Percentiles rank a stretch among this genome's conserved stretches.
These are phyloP conservation scores for Pachyrhynchus sulphureomaculatus DNA, from an alignment of 1,140 invertebrate genomes.

Conservation along the genomic window DNA sequence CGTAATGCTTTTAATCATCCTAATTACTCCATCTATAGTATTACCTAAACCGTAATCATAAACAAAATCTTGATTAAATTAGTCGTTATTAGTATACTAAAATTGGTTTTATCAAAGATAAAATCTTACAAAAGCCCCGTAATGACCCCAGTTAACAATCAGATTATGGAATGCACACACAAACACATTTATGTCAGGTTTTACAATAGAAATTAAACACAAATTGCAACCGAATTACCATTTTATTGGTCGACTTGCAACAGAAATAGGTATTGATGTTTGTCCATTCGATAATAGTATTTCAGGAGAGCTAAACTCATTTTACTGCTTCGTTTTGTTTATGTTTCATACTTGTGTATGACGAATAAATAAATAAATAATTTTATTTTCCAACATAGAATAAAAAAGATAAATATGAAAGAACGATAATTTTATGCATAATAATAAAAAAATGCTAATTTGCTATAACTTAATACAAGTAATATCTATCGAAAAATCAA, in stretches of 20 bases:
- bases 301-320: too few species aligned
- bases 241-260: slow-evolving; percentile 20
- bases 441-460: too few species aligned
- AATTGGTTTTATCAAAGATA: slow-evolving; percentile 29
- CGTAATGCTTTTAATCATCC: not conserved
- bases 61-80: slow-evolving; percentile 11
- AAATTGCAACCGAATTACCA: slow-evolving; percentile 23
- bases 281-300: too few species aligned
- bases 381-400: too few species aligned
- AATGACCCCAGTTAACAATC: slow-evolving; percentile 29
- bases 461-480: too few species aligned
- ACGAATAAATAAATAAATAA: too few species aligned
- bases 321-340: too few species aligned
- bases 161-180: slow-evolving; percentile 16
- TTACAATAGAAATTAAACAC: slow-evolving; percentile 14
- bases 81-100: slow-evolving; percentile 19
- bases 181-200: slow-evolving; percentile 15
- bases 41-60: slow-evolving; percentile 6
- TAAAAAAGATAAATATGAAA: too few species aligned
- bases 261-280: slow-evolving; percentile 14
- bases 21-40: not conserved
- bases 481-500: too few species aligned
- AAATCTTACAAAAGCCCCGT: slow-evolving; percentile 12
- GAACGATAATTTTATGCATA: too few species aligned
- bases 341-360: too few species aligned